Evolutionary conservation across 2,797 vertebrate species (phyloP).

Genomic region (Poeciliopsis presidionis): DNA sequence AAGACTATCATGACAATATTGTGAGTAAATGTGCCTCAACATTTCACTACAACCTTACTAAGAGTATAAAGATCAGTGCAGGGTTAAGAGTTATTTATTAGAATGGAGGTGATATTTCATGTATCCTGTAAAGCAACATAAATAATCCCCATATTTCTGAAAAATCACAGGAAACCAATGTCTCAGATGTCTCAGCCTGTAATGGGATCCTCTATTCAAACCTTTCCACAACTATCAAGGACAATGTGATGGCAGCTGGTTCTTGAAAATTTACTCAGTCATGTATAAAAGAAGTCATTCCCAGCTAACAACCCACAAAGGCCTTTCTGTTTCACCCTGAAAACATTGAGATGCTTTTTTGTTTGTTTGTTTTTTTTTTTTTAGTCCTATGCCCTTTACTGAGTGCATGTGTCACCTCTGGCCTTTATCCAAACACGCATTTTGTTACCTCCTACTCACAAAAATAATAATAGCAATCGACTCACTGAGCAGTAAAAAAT

Average conservation of each 20-base stretch:
- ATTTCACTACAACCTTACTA: not conserved
- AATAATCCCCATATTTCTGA: not conserved
- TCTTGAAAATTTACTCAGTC: constrained; percentile 24
- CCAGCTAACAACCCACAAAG: constrained; percentile 31
- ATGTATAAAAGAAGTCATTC: constrained; percentile 26
- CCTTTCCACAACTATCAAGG: constrained; percentile 46
- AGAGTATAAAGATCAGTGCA: not conserved
- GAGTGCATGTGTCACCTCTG: constrained; percentile 18
- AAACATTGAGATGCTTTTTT: constrained; percentile 3
- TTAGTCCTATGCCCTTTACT: constrained; percentile 12
- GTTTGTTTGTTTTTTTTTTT: not conserved
- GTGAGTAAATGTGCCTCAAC: not conserved
- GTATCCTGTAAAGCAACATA: not conserved
- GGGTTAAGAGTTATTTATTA: not conserved
- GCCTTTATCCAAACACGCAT: constrained; percentile 34
- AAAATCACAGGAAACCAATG: not conserved
- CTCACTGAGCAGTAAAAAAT: constrained; percentile 15
- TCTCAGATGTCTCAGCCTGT: not conserved
- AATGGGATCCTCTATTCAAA: not conserved
- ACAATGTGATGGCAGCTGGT: constrained; percentile 38
- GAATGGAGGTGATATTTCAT: not conserved
- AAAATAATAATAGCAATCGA: constrained; percentile 31
- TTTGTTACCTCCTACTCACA: constrained; percentile 27
- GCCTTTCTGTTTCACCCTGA: constrained; percentile 1
- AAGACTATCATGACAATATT: not conserved